Percentiles rank a stretch among this genome's conserved stretches.
phyloP scores from a whole-genome alignment of 2,888 invertebrate genomes.

The Odontocolon sp. region DNA sequence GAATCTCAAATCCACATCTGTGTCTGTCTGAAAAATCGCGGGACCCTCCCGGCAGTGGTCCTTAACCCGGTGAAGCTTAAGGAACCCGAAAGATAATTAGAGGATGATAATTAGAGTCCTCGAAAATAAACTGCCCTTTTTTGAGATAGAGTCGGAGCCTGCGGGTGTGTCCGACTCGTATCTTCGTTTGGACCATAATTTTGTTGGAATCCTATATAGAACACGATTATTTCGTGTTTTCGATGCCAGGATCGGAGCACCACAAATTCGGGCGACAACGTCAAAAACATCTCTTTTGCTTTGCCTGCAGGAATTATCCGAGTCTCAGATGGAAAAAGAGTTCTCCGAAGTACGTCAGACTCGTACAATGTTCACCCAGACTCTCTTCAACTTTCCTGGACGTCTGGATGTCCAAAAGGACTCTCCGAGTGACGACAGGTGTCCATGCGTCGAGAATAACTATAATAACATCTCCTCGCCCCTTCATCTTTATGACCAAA shows the following conservation, averaged over 20 bases:
- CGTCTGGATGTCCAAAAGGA: slow-evolving; percentile 7
- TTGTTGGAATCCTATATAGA: neutral
- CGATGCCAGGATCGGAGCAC: neutral
- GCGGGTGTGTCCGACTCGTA: neutral
- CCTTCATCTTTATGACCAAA: slow-evolving; percentile 10
- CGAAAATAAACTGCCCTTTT: slow-evolving; percentile 39
- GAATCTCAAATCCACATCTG: slow-evolving; percentile 37
- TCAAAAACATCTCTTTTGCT: neutral
- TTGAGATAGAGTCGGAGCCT: slow-evolving; percentile 41
- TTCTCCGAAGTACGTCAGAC: slow-evolving; percentile 28
- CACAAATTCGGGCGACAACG: slow-evolving; percentile 12
- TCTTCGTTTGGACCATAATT: slow-evolving; percentile 18
- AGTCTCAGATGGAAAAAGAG: slow-evolving; percentile 18
- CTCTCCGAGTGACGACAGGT: slow-evolving; percentile 35
- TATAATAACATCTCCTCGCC: slow-evolving; percentile 2
- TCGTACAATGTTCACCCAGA: neutral
- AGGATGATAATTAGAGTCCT: slow-evolving; percentile 44
- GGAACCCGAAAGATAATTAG: slow-evolving; percentile 47
- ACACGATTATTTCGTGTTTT: neutral
- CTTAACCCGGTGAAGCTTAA: slow-evolving; percentile 51
- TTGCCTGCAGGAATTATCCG: slow-evolving; percentile 23
- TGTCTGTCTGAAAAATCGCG: slow-evolving; percentile 18
- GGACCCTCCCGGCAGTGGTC: slow-evolving; percentile 48
- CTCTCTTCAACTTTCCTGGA: neutral
- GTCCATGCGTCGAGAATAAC: slow-evolving; percentile 10